These are phyloP conservation scores for Dolomedes plantarius DNA, from an alignment of 2,888 invertebrate species.

Conservation along the genomic window DNA sequence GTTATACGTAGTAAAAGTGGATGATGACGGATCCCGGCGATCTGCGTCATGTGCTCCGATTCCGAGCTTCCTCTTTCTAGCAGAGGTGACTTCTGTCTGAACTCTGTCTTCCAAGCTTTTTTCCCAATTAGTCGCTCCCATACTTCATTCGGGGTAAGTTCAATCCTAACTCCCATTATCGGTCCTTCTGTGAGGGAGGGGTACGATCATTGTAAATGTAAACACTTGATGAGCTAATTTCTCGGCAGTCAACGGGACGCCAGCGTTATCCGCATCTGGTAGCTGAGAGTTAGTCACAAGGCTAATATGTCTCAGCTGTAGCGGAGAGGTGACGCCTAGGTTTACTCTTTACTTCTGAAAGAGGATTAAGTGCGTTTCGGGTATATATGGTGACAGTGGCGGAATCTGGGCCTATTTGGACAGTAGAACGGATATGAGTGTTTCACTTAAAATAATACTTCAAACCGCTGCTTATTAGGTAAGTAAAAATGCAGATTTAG, in stretches of 20 bases:
- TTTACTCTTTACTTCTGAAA: too few species aligned
- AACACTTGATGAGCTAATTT: background rate
- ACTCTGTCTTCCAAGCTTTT: background rate
- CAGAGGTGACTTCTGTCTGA: background rate
- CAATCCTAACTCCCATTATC: background rate
- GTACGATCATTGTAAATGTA: background rate
- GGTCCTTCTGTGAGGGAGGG: background rate
- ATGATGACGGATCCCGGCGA: background rate
- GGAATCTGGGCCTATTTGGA: too few species aligned
- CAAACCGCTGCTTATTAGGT: too few species aligned
- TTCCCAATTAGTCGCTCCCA: background rate
- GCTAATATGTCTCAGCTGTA: background rate
- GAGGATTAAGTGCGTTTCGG: too few species aligned
- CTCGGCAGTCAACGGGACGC: background rate
- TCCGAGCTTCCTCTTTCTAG: background rate
- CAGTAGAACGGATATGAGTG: too few species aligned
- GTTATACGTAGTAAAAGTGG: background rate
- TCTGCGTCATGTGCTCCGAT: conserved; percentile 1
- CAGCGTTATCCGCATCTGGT: background rate
- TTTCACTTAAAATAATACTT: too few species aligned
- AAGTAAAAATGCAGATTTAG: too few species aligned
- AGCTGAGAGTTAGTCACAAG: background rate
- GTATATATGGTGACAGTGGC: too few species aligned
- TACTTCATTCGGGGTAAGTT: background rate
- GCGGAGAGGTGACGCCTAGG: background rate